A percentile compares a stretch with the other conserved stretches of the same genome.
phyloP scores from a whole-genome alignment of 2,113 vertebrate species.

The Pholis gunnellus region DNA sequence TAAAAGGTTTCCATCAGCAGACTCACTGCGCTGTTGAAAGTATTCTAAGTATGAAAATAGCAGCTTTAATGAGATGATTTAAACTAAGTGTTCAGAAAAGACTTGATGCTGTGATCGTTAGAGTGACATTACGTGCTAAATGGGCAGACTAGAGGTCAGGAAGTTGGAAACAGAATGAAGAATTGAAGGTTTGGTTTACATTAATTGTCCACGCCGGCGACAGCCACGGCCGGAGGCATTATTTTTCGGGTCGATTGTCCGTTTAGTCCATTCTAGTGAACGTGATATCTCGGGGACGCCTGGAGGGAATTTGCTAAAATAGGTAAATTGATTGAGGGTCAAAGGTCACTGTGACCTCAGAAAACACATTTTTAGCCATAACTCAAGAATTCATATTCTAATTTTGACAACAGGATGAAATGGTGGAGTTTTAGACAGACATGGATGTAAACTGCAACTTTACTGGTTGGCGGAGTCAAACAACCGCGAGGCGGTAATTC shows the following conservation, averaged over 20 bases:
- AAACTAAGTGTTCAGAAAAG: not conserved
- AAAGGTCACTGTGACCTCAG: too few relatives aligned
- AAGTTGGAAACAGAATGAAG: not conserved
- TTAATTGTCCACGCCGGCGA: not conserved
- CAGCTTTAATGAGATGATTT: not conserved
- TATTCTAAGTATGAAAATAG: not conserved
- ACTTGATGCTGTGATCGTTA: not conserved
- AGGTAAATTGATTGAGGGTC: too few relatives aligned
- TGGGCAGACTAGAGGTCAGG: not conserved
- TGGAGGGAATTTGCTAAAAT: too few relatives aligned
- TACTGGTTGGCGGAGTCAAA: too few relatives aligned
- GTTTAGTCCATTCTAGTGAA: not conserved
- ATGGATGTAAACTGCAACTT: too few relatives aligned
- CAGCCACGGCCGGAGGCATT: too few relatives aligned
- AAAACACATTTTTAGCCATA: too few relatives aligned
- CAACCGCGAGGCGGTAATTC: not conserved
- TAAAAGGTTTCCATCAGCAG: conserved; percentile 51
- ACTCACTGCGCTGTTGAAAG: not conserved
- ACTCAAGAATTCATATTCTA: too few relatives aligned
- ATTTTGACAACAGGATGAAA: too few relatives aligned
- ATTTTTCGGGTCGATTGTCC: not conserved
- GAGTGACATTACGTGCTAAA: not conserved
- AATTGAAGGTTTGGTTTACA: not conserved
- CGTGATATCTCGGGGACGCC: too few relatives aligned
- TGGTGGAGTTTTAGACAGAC: too few relatives aligned